Evolutionary conservation across 2,888 invertebrate genomes (phyloP).

Genomic region (Frankliniella intonsa): DNA sequence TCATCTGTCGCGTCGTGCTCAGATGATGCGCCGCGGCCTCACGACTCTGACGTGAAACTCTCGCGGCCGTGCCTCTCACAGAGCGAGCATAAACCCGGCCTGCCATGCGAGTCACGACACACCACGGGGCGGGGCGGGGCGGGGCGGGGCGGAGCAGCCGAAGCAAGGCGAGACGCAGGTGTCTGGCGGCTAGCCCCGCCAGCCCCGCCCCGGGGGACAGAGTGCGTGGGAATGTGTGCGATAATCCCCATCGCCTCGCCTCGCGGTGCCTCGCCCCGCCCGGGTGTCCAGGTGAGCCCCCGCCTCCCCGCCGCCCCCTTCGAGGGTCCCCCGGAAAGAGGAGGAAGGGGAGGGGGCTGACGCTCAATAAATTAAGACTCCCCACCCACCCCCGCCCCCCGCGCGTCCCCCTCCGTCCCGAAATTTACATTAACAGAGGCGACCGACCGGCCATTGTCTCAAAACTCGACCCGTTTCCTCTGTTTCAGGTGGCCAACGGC

Average conservation of each 20-base stretch:
- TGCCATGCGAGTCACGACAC: neutral
- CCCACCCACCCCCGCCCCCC: neutral
- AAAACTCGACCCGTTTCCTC: slow-evolving; percentile 15
- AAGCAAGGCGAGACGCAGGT: neutral
- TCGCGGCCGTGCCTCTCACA: neutral
- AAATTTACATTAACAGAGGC: slow-evolving; percentile 20
- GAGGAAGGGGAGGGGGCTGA: neutral
- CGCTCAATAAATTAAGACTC: slow-evolving; percentile 20
- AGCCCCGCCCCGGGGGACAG: neutral
- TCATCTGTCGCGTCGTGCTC: no score
- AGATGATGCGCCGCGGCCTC: no score
- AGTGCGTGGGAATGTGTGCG: slow-evolving; percentile 1
- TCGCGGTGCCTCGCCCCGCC: neutral
- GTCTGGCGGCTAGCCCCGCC: neutral
- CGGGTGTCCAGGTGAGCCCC: neutral
- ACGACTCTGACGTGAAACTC: no score
- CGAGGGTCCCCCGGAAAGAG: no score
- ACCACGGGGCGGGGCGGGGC: neutral
- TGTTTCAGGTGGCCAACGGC: slow-evolving; percentile 1
- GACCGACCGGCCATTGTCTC: slow-evolving; percentile 1
- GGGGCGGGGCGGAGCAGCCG: neutral
- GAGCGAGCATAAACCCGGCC: no score
- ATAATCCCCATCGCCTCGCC: neutral
- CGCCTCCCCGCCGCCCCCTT: neutral
- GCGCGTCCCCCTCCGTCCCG: neutral